These are phyloP conservation scores for Drosophila merina DNA, from an alignment of 2,888 invertebrate genomes.

Conservation along the genomic window DNA sequence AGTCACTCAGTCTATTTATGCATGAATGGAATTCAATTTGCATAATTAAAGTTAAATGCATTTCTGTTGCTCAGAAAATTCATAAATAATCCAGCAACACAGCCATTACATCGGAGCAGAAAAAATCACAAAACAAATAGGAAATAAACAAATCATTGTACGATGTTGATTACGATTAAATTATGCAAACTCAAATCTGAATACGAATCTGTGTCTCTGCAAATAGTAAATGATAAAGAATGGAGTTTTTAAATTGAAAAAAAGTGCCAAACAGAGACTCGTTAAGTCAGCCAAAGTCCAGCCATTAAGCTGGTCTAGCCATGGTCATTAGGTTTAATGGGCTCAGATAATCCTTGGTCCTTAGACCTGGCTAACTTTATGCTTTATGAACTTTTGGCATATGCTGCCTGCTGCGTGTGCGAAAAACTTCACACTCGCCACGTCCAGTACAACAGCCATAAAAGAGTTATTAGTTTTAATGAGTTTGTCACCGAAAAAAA, in stretches of 20 bases:
- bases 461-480: slow-evolving; percentile 61
- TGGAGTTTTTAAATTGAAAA: neutral
- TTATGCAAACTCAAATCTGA: slow-evolving; percentile 37
- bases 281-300: slow-evolving; percentile 15
- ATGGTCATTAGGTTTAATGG: slow-evolving; percentile 35
- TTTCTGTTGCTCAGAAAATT: slow-evolving; percentile 48
- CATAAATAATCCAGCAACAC: slow-evolving; percentile 44
- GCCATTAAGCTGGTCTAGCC: slow-evolving; percentile 40
- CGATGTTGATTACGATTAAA: slow-evolving; percentile 28
- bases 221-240: slow-evolving; percentile 21
- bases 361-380: slow-evolving; percentile 9
- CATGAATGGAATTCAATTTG: slow-evolving; percentile 67
- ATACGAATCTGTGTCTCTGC: neutral
- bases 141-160: slow-evolving; percentile 38
- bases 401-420: slow-evolving; percentile 13
- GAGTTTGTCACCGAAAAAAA: slow-evolving; percentile 21
- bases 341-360: slow-evolving; percentile 7
- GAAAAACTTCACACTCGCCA: slow-evolving; percentile 36
- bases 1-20: slow-evolving; percentile 54
- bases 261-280: neutral
- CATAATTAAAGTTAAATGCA: slow-evolving; percentile 71
- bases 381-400: slow-evolving; percentile 25
- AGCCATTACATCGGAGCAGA: slow-evolving; percentile 27
- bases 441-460: slow-evolving; percentile 40
- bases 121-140: slow-evolving; percentile 16